Conservation (phyloP, 2,888 invertebrate species). For the Crocallis elinguaria region DNA sequence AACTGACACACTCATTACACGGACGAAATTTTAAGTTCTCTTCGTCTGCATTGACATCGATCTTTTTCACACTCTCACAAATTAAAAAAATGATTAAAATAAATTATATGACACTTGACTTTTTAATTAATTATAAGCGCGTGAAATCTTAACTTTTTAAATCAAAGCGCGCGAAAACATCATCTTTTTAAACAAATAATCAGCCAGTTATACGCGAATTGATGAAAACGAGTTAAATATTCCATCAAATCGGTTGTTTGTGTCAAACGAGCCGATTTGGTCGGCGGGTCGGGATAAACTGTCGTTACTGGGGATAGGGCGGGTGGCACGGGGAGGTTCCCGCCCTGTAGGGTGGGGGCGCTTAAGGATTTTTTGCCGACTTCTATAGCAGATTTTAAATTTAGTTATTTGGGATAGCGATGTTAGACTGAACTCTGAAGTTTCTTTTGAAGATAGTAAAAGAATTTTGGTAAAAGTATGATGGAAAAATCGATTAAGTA, state of each 20-base stretch:
- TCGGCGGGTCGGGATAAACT: conserved; percentile 66
- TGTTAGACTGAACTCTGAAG: neutral
- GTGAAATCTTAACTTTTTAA: neutral
- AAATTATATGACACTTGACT: conserved; percentile 23
- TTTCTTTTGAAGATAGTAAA: no score
- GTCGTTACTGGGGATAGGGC: conserved; percentile 51
- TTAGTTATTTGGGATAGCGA: neutral
- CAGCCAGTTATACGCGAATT: conserved; percentile 38
- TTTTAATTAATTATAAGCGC: conserved; percentile 3
- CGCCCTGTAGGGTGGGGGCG: conserved; percentile 38
- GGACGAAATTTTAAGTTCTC: no score
- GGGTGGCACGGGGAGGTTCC: conserved; percentile 42
- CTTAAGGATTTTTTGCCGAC: conserved; percentile 27
- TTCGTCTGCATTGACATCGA: no score
- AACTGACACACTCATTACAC: no score
- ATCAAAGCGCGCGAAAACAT: neutral
- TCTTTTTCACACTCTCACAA: neutral
- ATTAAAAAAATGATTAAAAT: neutral
- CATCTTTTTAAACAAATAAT: conserved; percentile 1
- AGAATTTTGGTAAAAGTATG: no score
- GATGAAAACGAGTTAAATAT: conserved; percentile 18
- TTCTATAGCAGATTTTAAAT: neutral
- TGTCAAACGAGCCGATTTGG: conserved; percentile 67
- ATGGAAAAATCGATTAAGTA: no score
- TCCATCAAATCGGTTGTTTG: conserved; percentile 54